Evolutionary conservation across 2,888 invertebrate genomes (phyloP).

Genomic region (Drosophila nigricruria): DNA sequence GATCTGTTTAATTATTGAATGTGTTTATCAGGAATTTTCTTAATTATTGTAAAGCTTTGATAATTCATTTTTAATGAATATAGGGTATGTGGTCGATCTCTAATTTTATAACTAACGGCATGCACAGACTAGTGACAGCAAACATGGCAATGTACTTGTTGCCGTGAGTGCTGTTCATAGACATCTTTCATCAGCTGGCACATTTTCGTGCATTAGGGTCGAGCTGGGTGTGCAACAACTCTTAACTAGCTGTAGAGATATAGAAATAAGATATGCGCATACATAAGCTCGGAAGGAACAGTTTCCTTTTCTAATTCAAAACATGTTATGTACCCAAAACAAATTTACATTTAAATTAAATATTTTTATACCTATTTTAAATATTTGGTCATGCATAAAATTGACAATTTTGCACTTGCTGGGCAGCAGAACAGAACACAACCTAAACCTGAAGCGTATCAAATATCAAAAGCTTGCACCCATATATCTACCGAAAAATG

Average conservation of each 20-base stretch:
- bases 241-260: constrained; percentile 45
- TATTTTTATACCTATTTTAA: constrained; percentile 71
- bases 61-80: neutral
- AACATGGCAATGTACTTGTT: constrained; percentile 6
- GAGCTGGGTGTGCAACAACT: constrained; percentile 37
- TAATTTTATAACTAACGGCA: constrained; percentile 69
- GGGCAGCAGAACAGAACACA: constrained; percentile 42
- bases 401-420: constrained; percentile 69
- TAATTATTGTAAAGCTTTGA: neutral
- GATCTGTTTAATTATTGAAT: neutral
- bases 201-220: constrained; percentile 11
- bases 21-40: neutral
- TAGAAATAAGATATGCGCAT: constrained; percentile 37
- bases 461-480: constrained; percentile 43
- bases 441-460: constrained; percentile 30
- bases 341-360: constrained; percentile 79
- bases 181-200: constrained; percentile 37
- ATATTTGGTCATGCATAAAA: constrained; percentile 79
- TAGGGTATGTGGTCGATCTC: constrained; percentile 17
- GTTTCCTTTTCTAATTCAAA: constrained; percentile 22
- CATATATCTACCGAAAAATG: constrained; percentile 22
- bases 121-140: constrained; percentile 2
- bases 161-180: neutral
- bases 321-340: constrained; percentile 39
- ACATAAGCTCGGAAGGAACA: constrained; percentile 15